Evolutionary conservation across 2,888 invertebrate species (phyloP).

Genomic region (Monoplex corrugatus): DNA sequence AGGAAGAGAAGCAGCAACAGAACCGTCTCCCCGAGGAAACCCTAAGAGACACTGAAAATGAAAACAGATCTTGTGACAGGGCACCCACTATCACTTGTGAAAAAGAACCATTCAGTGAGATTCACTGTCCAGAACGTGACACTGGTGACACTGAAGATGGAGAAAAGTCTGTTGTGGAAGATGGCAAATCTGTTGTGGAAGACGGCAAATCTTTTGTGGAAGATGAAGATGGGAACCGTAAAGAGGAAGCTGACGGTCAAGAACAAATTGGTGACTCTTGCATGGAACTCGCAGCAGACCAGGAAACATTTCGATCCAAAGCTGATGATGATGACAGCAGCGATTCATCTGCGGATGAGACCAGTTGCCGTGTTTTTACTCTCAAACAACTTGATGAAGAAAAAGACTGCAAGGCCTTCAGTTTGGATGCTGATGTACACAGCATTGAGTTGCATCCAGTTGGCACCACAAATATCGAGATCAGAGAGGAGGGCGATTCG

Average conservation of each 20-base stretch:
- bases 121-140: neutral
- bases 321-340: neutral
- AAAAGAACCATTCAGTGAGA: neutral
- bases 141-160: no score
- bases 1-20: neutral
- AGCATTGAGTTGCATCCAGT: neutral
- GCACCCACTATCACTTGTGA: neutral
- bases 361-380: neutral
- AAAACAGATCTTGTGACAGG: neutral
- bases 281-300: neutral
- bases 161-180: neutral
- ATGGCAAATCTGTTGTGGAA: no score
- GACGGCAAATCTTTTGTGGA: neutral
- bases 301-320: no score
- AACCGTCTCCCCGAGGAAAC: neutral
- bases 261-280: neutral
- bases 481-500: conserved; percentile 10
- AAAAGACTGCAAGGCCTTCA: neutral
- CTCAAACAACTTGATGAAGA: neutral
- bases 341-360: neutral
- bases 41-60: neutral
- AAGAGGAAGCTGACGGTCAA: neutral
- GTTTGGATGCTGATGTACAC: neutral
- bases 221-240: neutral
- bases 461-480: neutral